Evolutionary conservation across 2,797 vertebrate genomes (phyloP).

Genomic region (Poliocrania exsul): DNA sequence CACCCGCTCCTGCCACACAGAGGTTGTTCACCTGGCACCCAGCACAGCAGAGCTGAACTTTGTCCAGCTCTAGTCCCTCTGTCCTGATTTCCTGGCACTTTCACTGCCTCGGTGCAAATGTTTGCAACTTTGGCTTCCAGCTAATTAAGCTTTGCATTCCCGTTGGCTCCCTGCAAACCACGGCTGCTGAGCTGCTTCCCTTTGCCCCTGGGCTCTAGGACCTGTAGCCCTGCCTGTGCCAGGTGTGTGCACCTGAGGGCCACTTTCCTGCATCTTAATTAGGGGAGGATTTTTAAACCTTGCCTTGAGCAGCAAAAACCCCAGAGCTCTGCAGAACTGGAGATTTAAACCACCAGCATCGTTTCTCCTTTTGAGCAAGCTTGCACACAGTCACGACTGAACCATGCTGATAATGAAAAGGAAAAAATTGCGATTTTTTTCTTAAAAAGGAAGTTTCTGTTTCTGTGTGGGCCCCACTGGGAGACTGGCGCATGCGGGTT

Average conservation of each 20-base stretch:
- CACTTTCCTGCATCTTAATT: background rate
- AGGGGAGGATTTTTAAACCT: background rate
- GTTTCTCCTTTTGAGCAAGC: background rate
- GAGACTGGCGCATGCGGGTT: background rate
- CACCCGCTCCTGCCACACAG: background rate
- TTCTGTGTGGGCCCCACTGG: slow-evolving; percentile 13
- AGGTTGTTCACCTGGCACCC: background rate
- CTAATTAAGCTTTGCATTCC: slow-evolving; percentile 14
- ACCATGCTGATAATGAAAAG: slow-evolving; percentile 1
- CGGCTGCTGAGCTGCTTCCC: background rate
- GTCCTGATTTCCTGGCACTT: background rate
- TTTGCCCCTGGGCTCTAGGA: background rate
- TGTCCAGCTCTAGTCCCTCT: background rate
- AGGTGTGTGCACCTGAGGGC: background rate
- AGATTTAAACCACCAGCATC: background rate
- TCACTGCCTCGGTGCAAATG: background rate
- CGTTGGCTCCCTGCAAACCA: background rate
- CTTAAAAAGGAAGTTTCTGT: slow-evolving; percentile 60
- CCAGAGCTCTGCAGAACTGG: background rate
- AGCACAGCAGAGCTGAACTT: background rate
- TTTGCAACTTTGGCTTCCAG: slow-evolving; percentile 18
- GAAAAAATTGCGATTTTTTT: background rate
- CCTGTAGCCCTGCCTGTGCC: background rate
- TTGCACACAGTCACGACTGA: slow-evolving; percentile 6
- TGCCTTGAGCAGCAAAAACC: background rate